Evolutionary conservation across 1,140 invertebrate genomes (phyloP), one percentile per base, ranked within the genome.

Genomic region (Drosophila pruinosa): DNA sequence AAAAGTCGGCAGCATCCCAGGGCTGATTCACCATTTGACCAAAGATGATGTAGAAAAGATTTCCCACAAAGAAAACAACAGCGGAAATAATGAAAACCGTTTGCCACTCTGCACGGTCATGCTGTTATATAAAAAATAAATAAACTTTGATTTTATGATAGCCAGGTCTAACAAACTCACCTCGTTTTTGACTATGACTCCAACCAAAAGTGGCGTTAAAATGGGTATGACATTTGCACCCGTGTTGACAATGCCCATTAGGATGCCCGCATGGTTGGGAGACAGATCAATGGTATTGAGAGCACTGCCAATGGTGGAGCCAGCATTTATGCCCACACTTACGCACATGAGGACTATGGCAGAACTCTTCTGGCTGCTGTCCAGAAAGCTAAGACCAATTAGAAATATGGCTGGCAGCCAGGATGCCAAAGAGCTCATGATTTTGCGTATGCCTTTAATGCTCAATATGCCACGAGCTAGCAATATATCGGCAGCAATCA

Each of bases 31-130:
- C 91, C 6, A 93, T 94, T 1, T 93, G 93, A 2, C 94, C 93
- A 76, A 95, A 95, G 1, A 95, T 58, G n/a, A 95, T 61, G 75
- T 95, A 97, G 41, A 95, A 91, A 0, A 95, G 79, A 72, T 95
- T 95, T 3, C 95, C 94, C 45, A 94, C 72, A 28, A 95, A 91
- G 70, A 96, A 96, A 6, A 97, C 91, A 3, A 92, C 93, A 10
- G 95, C 93, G 0, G 95, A 93, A n/a, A 96, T 93, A 75, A 95
- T 95, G 90, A 97, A 97, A 0, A 97, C 94, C 24, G 93, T 93
- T 68, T 94, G 93, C 97, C 96, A 97, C 75, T 94, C 92, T 0
- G 78, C 34, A 2, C 92, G 91, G 79, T 94, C 91, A 2, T 89
- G 86, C 94, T 94, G 28, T 5, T 0, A 17, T 3, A 19, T 14